Conservation (phyloP, 2,113 vertebrate species). For the Campylomormyrus numenius region DNA sequence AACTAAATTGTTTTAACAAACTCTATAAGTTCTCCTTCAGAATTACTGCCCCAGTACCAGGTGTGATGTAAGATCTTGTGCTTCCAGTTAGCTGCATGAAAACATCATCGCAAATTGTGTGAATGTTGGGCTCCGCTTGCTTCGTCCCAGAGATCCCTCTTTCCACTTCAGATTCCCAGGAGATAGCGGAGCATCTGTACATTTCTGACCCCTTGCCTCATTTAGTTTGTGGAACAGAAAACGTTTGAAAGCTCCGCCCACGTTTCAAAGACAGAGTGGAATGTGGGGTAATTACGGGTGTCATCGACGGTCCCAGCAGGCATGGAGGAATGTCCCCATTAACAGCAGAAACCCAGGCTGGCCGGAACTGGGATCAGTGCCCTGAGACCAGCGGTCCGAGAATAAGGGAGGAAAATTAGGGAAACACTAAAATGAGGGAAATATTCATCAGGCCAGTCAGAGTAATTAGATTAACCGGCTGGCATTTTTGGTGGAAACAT, state of each 20-base stretch:
- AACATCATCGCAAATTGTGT: neutral
- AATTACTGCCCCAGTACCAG: neutral
- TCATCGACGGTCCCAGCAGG: slow-evolving; percentile 42
- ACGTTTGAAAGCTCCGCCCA: slow-evolving; percentile 24
- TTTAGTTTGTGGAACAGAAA: slow-evolving; percentile 27
- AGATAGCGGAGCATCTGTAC: slow-evolving; percentile 4
- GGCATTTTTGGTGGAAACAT: neutral
- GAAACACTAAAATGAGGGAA: neutral
- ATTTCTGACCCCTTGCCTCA: slow-evolving; percentile 12
- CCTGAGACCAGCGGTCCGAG: neutral
- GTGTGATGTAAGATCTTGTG: neutral
- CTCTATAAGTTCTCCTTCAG: neutral
- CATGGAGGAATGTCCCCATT: slow-evolving; percentile 23
- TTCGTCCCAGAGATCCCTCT: neutral
- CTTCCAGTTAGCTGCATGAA: neutral
- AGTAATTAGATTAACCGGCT: neutral
- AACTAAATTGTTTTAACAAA: neutral
- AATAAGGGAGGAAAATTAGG: neutral
- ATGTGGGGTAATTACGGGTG: slow-evolving; percentile 27
- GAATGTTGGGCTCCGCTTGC: neutral
- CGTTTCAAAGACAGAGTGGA: slow-evolving; percentile 31
- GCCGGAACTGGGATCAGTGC: slow-evolving; percentile 25
- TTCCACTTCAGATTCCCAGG: neutral
- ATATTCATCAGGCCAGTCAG: neutral
- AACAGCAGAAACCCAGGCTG: slow-evolving; percentile 34